These are phyloP conservation scores for Columba guinea DNA, from an alignment of 2,797 vertebrate species.

Conservation along the genomic window DNA sequence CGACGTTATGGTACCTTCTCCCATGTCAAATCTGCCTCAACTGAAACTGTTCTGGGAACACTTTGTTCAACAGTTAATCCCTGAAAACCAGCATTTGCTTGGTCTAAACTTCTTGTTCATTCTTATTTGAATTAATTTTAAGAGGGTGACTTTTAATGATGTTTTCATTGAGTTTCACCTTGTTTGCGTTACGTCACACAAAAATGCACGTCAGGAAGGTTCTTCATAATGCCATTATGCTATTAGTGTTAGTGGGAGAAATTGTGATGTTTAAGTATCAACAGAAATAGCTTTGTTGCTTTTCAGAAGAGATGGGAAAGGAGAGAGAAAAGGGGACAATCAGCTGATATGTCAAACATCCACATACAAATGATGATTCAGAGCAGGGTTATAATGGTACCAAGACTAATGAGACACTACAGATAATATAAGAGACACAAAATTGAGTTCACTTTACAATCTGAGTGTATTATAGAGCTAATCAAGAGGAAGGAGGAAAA, in stretches of 20 bases:
- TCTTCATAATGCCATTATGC: not conserved
- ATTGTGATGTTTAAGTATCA: not conserved
- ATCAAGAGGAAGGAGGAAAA: conserved; percentile 48
- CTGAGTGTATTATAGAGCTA: conserved; percentile 25
- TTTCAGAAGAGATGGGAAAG: conserved; percentile 13
- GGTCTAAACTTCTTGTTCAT: not conserved
- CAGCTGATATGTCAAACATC: conserved; percentile 29
- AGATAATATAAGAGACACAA: conserved; percentile 17
- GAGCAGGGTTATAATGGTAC: not conserved
- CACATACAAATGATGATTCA: conserved; percentile 25
- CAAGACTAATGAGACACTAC: conserved; percentile 27
- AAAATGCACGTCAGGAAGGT: not conserved
- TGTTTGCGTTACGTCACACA: not conserved
- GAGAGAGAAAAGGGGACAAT: not conserved
- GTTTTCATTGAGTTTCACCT: not conserved
- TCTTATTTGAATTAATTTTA: not conserved
- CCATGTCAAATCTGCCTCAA: not conserved
- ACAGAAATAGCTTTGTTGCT: conserved; percentile 5
- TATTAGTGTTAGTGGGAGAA: not conserved
- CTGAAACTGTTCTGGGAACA: not conserved
- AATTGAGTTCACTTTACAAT: conserved; percentile 31
- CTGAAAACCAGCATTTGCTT: not conserved
- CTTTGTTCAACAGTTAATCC: not conserved
- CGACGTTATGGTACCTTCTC: not conserved
- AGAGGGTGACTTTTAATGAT: not conserved